These are phyloP conservation scores for Eristalinus sepulchralis DNA, from an alignment of 2,888 invertebrate species.

Conservation along the genomic window DNA sequence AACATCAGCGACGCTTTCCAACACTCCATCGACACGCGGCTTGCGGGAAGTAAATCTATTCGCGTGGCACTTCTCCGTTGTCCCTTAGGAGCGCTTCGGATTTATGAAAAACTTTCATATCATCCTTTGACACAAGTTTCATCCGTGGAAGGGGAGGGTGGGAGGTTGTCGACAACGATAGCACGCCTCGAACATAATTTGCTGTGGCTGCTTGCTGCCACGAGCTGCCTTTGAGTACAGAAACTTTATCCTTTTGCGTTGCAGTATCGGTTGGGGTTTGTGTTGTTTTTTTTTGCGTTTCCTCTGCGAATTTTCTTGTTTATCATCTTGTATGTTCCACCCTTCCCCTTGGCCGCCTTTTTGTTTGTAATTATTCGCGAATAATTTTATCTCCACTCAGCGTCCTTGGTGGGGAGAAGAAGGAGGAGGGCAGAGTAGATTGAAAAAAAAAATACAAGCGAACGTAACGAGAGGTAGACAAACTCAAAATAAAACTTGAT, in stretches of 20 bases:
- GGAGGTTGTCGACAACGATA: neutral
- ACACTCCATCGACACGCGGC: neutral
- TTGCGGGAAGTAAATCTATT: neutral
- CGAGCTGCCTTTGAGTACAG: neutral
- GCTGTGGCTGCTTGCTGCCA: neutral
- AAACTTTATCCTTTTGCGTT: conserved; percentile 38
- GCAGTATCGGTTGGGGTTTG: conserved; percentile 22
- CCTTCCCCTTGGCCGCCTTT: neutral
- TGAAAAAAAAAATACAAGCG: neutral
- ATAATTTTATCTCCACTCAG: conserved; percentile 24
- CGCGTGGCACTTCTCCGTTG: neutral
- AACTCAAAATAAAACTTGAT: conserved; percentile 10
- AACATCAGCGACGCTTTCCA: too few relatives aligned
- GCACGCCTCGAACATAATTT: neutral
- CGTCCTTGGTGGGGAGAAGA: neutral
- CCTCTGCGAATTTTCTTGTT: neutral
- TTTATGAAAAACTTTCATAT: conserved; percentile 61
- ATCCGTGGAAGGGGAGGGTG: neutral
- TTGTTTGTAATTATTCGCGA: conserved; percentile 52
- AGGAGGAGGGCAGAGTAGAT: neutral
- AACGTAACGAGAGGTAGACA: conserved; percentile 2
- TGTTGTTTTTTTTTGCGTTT: too few relatives aligned
- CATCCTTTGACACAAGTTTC: conserved; percentile 63
- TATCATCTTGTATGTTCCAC: neutral
- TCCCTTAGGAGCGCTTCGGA: conserved; percentile 8